phyloP scores from a whole-genome alignment of 1,140 invertebrate genomes.

The Trichonephila clavata region DNA sequence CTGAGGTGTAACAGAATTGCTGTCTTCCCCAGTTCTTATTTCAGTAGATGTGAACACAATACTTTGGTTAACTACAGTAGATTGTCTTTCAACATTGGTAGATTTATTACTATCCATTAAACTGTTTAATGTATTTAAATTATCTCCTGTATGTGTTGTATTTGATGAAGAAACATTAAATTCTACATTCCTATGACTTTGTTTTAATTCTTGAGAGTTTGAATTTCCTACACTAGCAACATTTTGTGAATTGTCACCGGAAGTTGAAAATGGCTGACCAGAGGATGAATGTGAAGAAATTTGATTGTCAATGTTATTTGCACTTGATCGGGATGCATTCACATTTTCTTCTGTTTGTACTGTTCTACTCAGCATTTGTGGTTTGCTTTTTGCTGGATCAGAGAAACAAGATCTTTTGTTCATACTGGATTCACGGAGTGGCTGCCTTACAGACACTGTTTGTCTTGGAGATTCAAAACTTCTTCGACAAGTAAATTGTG shows the following conservation, averaged over 20 bases:
- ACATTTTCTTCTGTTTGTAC: conserved; percentile 4
- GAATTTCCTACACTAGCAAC: neutral
- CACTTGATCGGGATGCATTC: neutral
- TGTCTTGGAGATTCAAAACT: neutral
- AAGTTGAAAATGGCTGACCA: neutral
- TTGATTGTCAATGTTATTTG: neutral
- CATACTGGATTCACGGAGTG: neutral
- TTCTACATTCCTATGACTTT: neutral
- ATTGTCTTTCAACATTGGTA: neutral
- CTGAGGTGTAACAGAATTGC: conserved; percentile 44
- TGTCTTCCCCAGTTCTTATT: conserved; percentile 35
- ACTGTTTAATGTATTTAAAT: neutral
- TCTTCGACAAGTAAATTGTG: neutral
- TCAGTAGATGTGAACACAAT: conserved; percentile 22
- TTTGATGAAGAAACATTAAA: neutral
- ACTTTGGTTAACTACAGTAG: conserved; percentile 1
- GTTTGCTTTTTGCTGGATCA: neutral
- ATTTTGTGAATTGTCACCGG: neutral
- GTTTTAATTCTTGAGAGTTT: neutral
- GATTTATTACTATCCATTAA: neutral
- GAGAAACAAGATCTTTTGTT: neutral
- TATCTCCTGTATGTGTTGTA: neutral
- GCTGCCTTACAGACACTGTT: neutral
- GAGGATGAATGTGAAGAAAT: neutral
- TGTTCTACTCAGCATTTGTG: neutral